These are phyloP conservation scores for Rhynchopsitta pachyrhyncha DNA, from an alignment of 2,113 vertebrate genomes.

Conservation along the genomic window DNA sequence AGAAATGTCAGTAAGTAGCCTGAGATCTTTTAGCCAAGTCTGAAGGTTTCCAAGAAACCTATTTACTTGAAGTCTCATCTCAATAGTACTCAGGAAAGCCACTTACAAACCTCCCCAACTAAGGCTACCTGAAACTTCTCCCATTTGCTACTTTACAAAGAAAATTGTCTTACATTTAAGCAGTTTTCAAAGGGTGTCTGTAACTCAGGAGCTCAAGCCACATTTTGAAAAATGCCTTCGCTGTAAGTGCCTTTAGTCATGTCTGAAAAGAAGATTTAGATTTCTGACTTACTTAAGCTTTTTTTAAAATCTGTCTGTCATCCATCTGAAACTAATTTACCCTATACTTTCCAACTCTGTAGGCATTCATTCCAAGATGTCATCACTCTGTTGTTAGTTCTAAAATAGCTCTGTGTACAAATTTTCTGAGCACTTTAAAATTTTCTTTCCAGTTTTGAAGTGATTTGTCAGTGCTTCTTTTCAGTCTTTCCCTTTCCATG, in stretches of 20 bases:
- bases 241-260: background rate
- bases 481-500: background rate
- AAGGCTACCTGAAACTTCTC: background rate
- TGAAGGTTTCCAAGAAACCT: background rate
- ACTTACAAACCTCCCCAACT: background rate
- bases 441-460: background rate
- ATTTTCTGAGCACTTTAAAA: background rate
- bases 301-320: background rate
- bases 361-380: conserved; percentile 1
- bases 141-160: background rate
- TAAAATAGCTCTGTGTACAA: background rate
- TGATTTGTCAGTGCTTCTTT: background rate
- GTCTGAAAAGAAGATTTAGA: background rate
- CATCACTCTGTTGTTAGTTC: conserved; percentile 45
- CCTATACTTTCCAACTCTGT: background rate
- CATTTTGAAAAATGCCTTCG: background rate
- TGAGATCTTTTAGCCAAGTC: background rate
- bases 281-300: background rate
- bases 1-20: background rate
- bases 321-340: conserved; percentile 37
- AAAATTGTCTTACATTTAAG: background rate
- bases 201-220: background rate
- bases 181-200: background rate
- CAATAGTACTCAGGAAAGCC: background rate
- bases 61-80: background rate